Conservation (phyloP, 1,140 invertebrate genomes). For the Dreissena rostriformis region DNA sequence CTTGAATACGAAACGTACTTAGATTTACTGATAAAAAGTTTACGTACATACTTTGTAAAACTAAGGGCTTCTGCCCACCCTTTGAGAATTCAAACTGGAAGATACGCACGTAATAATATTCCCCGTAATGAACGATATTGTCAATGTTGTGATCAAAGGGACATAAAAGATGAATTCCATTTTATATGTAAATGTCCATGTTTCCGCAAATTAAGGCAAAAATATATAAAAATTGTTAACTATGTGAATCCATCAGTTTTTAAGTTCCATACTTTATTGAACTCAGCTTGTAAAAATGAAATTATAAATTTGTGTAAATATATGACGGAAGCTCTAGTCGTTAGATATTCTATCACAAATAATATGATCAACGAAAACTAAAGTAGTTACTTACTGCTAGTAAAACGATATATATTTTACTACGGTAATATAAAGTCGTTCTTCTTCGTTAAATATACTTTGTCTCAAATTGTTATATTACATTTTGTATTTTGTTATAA, state of each 20-base stretch:
- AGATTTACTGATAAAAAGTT: constrained; percentile 2
- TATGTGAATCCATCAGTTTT: constrained; percentile 23
- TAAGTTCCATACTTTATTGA: constrained; percentile 1
- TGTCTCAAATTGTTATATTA: too few species aligned
- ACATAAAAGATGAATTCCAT: constrained; percentile 20
- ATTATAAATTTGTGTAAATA: constrained; percentile 11
- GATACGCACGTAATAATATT: constrained; percentile 1
- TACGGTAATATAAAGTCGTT: too few species aligned
- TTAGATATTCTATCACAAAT: constrained; percentile 9
- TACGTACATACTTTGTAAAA: background rate
- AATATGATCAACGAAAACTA: background rate
- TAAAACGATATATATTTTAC: too few species aligned
- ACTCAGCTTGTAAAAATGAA: constrained; percentile 1
- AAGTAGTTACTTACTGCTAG: too few species aligned
- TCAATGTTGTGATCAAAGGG: constrained; percentile 4
- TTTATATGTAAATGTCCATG: constrained; percentile 21
- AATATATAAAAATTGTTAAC: background rate
- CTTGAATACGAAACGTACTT: constrained; percentile 23
- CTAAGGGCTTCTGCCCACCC: constrained; percentile 22
- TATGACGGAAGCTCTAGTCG: background rate
- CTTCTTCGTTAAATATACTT: too few species aligned
- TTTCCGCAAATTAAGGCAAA: background rate
- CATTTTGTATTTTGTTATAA: too few species aligned
- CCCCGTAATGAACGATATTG: constrained; percentile 22
- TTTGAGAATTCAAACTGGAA: constrained; percentile 17